Evolutionary conservation across 1,140 invertebrate species (phyloP).

Genomic region (Parapsyche elsis): DNA sequence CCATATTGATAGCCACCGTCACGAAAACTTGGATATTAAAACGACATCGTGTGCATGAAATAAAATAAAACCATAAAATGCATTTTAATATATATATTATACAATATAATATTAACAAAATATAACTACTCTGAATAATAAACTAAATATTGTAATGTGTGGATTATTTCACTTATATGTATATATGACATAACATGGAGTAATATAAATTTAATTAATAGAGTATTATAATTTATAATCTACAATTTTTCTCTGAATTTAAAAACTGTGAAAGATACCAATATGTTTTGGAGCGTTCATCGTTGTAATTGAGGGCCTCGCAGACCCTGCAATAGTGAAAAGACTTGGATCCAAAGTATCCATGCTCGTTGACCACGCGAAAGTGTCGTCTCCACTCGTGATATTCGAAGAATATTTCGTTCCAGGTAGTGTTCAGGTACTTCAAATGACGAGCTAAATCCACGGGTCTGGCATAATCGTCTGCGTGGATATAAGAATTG

Average conservation of each 20-base stretch:
- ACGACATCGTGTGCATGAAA: too few relatives aligned
- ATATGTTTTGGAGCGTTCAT: conserved; percentile 64
- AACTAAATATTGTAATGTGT: too few relatives aligned
- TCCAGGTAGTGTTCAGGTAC: conserved; percentile 67
- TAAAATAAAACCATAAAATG: too few relatives aligned
- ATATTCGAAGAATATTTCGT: conserved; percentile 69
- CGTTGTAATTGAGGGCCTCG: conserved; percentile 73
- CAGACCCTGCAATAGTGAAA: conserved; percentile 82
- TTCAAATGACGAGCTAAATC: conserved; percentile 73
- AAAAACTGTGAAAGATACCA: conserved; percentile 64
- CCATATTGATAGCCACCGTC: too few relatives aligned
- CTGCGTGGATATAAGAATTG: conserved; percentile 75
- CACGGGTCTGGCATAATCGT: conserved; percentile 73
- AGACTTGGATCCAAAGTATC: conserved; percentile 71
- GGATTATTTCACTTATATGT: too few relatives aligned
- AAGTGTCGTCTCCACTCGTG: conserved; percentile 75
- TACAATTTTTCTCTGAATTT: conserved; percentile 64
- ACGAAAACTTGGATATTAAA: too few relatives aligned
- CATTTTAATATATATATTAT: too few relatives aligned
- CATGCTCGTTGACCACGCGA: conserved; percentile 74
- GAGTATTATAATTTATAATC: too few relatives aligned
- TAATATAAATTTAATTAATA: too few relatives aligned
- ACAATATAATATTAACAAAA: too few relatives aligned
- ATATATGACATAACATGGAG: too few relatives aligned
- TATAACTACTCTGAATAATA: too few relatives aligned